A percentile compares a stretch with the other conserved stretches of the same genome.
Conservation (phyloP, 1,140 invertebrate species). For the Zaprionus kolodkinae region DNA sequence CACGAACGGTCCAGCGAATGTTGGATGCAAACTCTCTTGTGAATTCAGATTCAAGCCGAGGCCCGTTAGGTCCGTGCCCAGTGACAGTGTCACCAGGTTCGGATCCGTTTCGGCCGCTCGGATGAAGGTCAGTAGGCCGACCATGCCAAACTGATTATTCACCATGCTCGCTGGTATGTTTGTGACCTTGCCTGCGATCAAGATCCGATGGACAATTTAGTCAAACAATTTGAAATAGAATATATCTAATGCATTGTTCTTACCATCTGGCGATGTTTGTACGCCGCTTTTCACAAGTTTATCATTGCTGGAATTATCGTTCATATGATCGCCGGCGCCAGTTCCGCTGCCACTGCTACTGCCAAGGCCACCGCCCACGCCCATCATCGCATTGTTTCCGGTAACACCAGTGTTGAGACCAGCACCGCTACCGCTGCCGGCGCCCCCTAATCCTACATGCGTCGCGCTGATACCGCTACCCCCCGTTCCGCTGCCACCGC, state of each 20-base stretch:
- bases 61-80: conserved; percentile 98
- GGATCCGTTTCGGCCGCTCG: conserved; percentile 98
- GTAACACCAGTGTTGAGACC: conserved; percentile 76
- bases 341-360: conserved; percentile 53
- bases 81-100: conserved; percentile 96
- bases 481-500: conserved; percentile 62
- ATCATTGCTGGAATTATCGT: conserved; percentile 84
- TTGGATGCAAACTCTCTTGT: conserved; percentile 97
- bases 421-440: conserved; percentile 80
- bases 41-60: conserved; percentile 99
- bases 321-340: conserved; percentile 72
- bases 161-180: conserved; percentile 99
- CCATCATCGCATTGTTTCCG: conserved; percentile 73
- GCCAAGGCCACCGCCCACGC: conserved; percentile 69
- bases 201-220: conserved; percentile 37
- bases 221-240: background rate
- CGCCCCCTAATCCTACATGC: conserved; percentile 71
- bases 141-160: conserved; percentile 99
- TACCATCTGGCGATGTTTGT: conserved; percentile 96
- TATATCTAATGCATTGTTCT: background rate
- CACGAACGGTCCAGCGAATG: conserved; percentile 99
- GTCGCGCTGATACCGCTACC: conserved; percentile 78
- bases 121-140: conserved; percentile 98
- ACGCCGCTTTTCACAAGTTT: conserved; percentile 91
- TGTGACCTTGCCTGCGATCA: conserved; percentile 92